Evolutionary conservation across 2,888 invertebrate species (phyloP), one percentile per base, ranked within the genome.

Genomic region (Pollenia angustigena): DNA sequence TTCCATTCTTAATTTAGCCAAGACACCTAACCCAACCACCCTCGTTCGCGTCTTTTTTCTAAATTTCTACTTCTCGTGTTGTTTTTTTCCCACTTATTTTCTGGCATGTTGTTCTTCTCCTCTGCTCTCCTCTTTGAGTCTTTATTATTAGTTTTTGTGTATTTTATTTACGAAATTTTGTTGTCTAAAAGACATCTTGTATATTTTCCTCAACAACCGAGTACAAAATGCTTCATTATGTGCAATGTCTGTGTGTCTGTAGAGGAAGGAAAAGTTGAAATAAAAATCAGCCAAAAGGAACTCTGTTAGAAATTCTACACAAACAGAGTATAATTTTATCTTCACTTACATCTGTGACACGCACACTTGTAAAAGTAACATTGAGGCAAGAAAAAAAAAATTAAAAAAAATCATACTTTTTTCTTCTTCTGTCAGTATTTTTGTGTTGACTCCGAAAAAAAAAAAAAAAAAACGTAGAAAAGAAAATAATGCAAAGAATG

Each of bases 331-430:
- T 68, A 87, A 80, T 71, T 83, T 87, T 89, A 88, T 89, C 88
- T 81, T 58, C 81, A 68, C 85, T 81, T 81, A 87, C 88, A 89
- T 88, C 89, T 89, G 89, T 79, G 81, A 81, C 72, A 80, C 76
- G 83, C 85, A 83, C 76, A 88, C 87, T 85, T 66, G 66, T 80
- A 74, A 74, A 83, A 71, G 16, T 62, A 54, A 62, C 44, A 52
- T 54, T 76, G 42, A 52, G 40, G 62, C 50, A 54, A 78, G 62
- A 75, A 76, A 62, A 58, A 75, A 58, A 69, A 40, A 56, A n/a
- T n/a, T 23, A 40, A 23, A 23, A 23, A 23, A 23, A 23, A 2
- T 23, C 23, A 23, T 23, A 14, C 7, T 46, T 52, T 50, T 69
- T 23, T 23, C 23, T 69, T 6, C 18, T 40, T 32, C 32, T 32